Evolutionary conservation across 2,113 vertebrate genomes (phyloP), one percentile per base, ranked within the genome.

Genomic region (Hippocampus abdominalis): DNA sequence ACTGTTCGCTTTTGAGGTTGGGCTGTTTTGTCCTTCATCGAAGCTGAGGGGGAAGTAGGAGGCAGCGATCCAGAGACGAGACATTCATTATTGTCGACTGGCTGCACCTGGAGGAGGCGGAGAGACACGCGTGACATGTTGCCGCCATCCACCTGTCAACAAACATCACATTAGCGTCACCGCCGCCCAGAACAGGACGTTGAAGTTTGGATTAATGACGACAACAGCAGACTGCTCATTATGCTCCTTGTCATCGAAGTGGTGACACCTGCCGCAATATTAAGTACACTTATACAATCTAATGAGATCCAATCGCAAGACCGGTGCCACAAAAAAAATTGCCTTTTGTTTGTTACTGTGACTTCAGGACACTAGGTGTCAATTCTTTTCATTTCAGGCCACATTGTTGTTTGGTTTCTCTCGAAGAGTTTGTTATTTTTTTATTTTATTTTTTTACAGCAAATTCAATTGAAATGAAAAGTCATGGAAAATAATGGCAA

Each of bases 211-310:
- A 40, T 63, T 63, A 23, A 63, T n/a, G 61, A 63, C 21, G 61
- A 42, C 21, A 23, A 20, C 36, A 15, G 61, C 39, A 42, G 61
- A 23, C 21, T 63, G 20, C 10, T 63, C 23, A 39, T 59, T 32
- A 32, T 59, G 57, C 25, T 13, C 25, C 21, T 53, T 29, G 57
- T 59, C 15, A 27, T 27, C 25, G 6, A 27, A 27, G 57, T 16
- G 57, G 57, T 32, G 57, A 59, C 57, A 59, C 57, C 57, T 59
- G 57, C 15, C 61, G 21, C 61, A 15, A 42, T 15, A 63, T 63
- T 42, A 42, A 20, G 36, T n/a, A 42, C 39, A 63, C 61, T 59
- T 59, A 16, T 7, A 29, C 25, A 59, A 29, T 29, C 6, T 59
- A 59, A 59, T 59, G 57, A 59, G 56, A 59, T 59, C 13, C 25